Conservation (phyloP, 2,113 vertebrate genomes). For the Orthonyx spaldingii region DNA sequence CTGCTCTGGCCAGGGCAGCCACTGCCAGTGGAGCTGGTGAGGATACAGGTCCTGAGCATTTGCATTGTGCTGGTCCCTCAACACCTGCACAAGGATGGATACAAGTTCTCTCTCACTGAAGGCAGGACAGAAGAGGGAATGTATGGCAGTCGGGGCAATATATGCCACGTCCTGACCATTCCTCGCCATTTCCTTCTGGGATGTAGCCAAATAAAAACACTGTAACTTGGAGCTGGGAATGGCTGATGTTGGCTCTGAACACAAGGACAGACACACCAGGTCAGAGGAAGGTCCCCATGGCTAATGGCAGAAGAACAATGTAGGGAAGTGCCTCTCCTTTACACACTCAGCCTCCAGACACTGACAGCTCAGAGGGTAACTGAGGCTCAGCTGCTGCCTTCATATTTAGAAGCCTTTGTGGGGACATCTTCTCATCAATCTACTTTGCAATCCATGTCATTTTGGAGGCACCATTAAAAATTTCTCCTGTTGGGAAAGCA, state of each 20-base stretch:
- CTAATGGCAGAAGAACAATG: not conserved
- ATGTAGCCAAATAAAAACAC: not conserved
- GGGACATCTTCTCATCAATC: not conserved
- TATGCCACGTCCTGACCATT: not conserved
- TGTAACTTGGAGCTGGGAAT: not conserved
- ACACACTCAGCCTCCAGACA: not conserved
- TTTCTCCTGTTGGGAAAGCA: not conserved
- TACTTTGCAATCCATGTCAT: not conserved
- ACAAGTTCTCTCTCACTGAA: not conserved
- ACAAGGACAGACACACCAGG: not conserved
- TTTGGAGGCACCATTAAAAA: not conserved
- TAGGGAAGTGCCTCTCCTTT: not conserved
- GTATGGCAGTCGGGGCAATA: accelerated
- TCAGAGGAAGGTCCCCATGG: not conserved
- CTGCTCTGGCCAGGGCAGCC: not conserved
- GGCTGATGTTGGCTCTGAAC: accelerated
- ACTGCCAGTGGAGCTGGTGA: not conserved
- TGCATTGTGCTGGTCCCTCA: not conserved
- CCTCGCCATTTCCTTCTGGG: not conserved
- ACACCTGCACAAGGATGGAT: not conserved
- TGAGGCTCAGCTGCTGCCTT: not conserved
- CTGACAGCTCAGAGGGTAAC: accelerated
- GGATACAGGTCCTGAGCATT: not conserved
- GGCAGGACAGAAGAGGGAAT: not conserved
- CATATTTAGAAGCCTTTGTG: not conserved